Evolutionary conservation across 2,113 vertebrate species (phyloP), one percentile per base, ranked within the genome.

Genomic region (Psilopsiagon aymara): DNA sequence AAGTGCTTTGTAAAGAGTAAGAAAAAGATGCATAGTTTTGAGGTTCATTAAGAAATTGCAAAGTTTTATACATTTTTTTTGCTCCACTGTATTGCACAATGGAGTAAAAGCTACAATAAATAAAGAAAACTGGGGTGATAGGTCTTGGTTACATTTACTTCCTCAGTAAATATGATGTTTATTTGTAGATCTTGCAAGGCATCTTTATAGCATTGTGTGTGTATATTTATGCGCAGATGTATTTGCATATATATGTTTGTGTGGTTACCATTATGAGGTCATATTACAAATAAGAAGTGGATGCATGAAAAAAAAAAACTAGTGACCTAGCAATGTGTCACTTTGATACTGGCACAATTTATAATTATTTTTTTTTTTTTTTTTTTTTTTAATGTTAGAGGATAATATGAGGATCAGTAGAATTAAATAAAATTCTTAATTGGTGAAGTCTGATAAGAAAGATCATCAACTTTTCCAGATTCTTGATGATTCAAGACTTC

Each of bases 31-130:
- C 9, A 53, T 12, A 29, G 9, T 73, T 55, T 70, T 73, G 41
- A 71, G 33, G 20, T 66, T 85, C 29, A 39, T 69, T 59, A 85
- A 44, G 51, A 55, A 62, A 83, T 53, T 69, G 31, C 11, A 60
- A 31, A 68, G 25, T 80, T 82, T 17, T 74, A 16, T 13, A 29
- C 0, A n/a, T 76, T 76, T 68, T 18, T 18, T 59, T 59, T 59
- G 35, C 33, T 35, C 33, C 57, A 59, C 33, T 35, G 33, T 66
- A 66, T 57, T 1, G 1, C 4, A 43, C 0, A 0, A 20, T 33
- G 11, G 31, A 79, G 49, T 64, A 64, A 82, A 94, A 73, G 3
- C 13, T 62, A 37, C 17, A 62, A 52, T 16, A 76, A 59, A 31
- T 29, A 69, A 52, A 81, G 23, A 73, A 75, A 87, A 85, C 69